Percentiles rank a stretch among this genome's conserved stretches.
These are phyloP conservation scores for Epizoanthus rinbou DNA, from an alignment of 92 coral and sea anemone species.

Conservation along the genomic window DNA sequence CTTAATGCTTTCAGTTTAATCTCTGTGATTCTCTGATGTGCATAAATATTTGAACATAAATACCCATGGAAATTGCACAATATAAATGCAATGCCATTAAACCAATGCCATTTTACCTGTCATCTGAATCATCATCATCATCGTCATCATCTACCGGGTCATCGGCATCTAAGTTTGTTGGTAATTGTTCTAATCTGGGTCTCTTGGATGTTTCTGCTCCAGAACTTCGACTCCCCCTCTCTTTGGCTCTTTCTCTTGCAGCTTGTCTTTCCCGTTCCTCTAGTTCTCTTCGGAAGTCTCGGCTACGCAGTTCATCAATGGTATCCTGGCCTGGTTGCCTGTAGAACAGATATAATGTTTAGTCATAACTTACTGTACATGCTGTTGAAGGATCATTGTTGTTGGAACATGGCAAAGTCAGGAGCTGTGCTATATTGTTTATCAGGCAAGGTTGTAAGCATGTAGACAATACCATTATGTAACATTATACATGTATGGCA, in stretches of 20 bases:
- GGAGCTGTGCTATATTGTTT: no score
- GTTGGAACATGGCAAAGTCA: no score
- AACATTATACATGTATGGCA: no score
- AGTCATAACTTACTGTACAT: no score
- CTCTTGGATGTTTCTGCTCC: slow-evolving; percentile 81
- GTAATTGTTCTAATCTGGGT: slow-evolving; percentile 88
- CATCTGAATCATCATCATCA: slow-evolving; percentile 94
- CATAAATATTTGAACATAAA: no score
- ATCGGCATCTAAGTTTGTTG: slow-evolving; percentile 94
- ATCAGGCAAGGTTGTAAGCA: no score
- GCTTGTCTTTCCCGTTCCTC: slow-evolving; percentile 96
- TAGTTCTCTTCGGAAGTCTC: slow-evolving; percentile 92
- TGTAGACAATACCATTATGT: no score
- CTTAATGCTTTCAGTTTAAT: no score
- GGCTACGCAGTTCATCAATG: slow-evolving; percentile 87
- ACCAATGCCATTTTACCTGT: slow-evolving; percentile 54
- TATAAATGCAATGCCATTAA: no score
- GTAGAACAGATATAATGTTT: background rate
- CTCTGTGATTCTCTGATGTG: no score
- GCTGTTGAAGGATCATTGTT: no score
- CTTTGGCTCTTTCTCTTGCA: slow-evolving; percentile 86
- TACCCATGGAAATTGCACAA: no score
- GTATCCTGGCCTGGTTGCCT: slow-evolving; percentile 98
- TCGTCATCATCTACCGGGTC: slow-evolving; percentile 98
- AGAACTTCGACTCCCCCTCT: slow-evolving; percentile 80